A percentile compares a stretch with the other conserved stretches of the same genome.
These are phyloP conservation scores for Diachasmimorpha longicaudata DNA, from an alignment of 1,140 invertebrate species.

Conservation along the genomic window DNA sequence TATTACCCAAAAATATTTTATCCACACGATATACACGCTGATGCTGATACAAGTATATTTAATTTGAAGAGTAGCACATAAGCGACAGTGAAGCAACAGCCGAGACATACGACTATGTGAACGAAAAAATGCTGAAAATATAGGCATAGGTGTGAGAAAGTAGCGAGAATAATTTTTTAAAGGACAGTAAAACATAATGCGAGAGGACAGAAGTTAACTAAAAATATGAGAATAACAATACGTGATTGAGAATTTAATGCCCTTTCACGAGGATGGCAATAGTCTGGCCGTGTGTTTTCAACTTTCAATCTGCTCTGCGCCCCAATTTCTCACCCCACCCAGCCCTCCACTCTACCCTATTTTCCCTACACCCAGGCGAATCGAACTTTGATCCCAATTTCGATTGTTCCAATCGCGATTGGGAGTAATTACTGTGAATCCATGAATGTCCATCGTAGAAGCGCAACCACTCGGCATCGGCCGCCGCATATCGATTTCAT, in stretches of 20 bases:
- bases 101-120: constrained; percentile 9
- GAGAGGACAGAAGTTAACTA: neutral
- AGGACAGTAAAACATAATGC: neutral
- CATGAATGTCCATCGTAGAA: neutral
- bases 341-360: neutral
- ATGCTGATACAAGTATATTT: constrained; percentile 5
- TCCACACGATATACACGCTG: neutral
- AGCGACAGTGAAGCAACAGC: constrained; percentile 37
- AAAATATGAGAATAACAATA: neutral
- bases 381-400: constrained; percentile 23
- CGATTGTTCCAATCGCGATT: constrained; percentile 5
- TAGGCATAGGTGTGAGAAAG: neutral
- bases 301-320: neutral
- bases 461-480: neutral
- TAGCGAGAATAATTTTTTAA: neutral
- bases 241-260: neutral
- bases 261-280: neutral
- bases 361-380: neutral
- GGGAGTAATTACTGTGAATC: constrained; percentile 20
- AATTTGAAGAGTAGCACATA: constrained; percentile 33
- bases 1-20: neutral
- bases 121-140: constrained; percentile 24
- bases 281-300: neutral
- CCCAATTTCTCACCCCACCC: constrained; percentile 2
- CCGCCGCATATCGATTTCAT: neutral